A percentile compares a stretch with the other conserved stretches of the same genome.
Conservation (phyloP, 1,140 invertebrate genomes). For the Ips typographus region DNA sequence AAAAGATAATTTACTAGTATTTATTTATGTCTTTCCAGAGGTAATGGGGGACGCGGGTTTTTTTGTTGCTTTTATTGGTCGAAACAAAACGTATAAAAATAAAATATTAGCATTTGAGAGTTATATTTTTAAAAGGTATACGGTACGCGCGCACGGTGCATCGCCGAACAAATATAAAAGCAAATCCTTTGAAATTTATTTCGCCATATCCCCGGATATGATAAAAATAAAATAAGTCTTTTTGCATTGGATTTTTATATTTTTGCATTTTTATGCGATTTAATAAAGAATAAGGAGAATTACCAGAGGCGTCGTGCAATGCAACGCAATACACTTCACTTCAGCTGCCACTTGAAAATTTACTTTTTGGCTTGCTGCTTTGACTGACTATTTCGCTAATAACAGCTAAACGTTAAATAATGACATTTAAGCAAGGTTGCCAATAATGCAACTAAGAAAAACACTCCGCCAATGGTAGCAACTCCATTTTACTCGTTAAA, state of each 20-base stretch:
- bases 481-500: not conserved
- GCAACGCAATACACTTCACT: not conserved
- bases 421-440: too few species aligned
- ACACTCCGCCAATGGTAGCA: not conserved
- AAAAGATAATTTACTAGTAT: constrained; percentile 15
- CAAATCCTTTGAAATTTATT: constrained; percentile 38
- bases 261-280: constrained; percentile 37
- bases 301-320: constrained; percentile 19
- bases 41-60: not conserved
- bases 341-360: too few species aligned
- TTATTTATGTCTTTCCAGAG: constrained; percentile 24
- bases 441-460: too few species aligned
- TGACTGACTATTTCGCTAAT: too few species aligned
- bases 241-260: constrained; percentile 37
- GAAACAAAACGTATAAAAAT: constrained; percentile 36
- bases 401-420: too few species aligned
- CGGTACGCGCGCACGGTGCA: constrained; percentile 30
- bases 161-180: constrained; percentile 37
- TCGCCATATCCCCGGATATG: constrained; percentile 35
- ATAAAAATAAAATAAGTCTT: constrained; percentile 38
- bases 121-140: constrained; percentile 37
- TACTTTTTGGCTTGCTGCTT: too few species aligned
- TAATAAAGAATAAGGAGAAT: constrained; percentile 32
- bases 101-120: constrained; percentile 37
- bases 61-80: constrained; percentile 27